Percentiles rank a stretch among this genome's conserved stretches.
Evolutionary conservation across 2,888 invertebrate genomes (phyloP).

Genomic region (Molanna angustata): DNA sequence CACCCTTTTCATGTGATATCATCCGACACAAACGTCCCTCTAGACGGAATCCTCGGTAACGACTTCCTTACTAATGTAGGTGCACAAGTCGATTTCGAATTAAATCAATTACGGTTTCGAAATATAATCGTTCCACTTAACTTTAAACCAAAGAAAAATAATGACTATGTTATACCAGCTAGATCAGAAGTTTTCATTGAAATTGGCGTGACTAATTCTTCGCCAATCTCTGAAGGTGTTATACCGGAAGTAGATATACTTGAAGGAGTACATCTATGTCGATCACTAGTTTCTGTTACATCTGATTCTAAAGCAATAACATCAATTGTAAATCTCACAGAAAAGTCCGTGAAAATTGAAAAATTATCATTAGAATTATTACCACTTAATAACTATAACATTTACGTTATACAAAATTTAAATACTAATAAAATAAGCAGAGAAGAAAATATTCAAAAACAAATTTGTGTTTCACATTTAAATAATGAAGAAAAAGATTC

Average conservation of each 20-base stretch:
- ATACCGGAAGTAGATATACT: neutral
- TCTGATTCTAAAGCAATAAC: neutral
- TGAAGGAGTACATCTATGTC: neutral
- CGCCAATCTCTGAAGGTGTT: neutral
- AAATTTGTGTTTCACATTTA: constrained; percentile 27
- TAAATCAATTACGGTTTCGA: neutral
- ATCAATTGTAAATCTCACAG: neutral
- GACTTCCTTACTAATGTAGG: neutral
- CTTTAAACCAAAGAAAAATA: neutral
- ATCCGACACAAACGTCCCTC: neutral
- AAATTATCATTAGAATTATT: neutral
- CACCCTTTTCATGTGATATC: neutral
- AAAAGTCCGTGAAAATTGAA: neutral
- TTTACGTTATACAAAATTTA: neutral
- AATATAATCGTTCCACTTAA: neutral
- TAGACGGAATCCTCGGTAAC: neutral
- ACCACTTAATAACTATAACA: neutral
- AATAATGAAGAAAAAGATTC: constrained; percentile 35
- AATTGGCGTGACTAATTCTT: neutral
- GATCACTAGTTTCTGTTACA: neutral
- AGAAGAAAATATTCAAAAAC: neutral
- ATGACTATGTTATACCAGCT: neutral
- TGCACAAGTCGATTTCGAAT: neutral
- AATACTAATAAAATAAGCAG: neutral
- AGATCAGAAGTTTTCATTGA: neutral